These are phyloP conservation scores for Andrena flavipes DNA, from an alignment of 2,888 invertebrate species.

Conservation along the genomic window DNA sequence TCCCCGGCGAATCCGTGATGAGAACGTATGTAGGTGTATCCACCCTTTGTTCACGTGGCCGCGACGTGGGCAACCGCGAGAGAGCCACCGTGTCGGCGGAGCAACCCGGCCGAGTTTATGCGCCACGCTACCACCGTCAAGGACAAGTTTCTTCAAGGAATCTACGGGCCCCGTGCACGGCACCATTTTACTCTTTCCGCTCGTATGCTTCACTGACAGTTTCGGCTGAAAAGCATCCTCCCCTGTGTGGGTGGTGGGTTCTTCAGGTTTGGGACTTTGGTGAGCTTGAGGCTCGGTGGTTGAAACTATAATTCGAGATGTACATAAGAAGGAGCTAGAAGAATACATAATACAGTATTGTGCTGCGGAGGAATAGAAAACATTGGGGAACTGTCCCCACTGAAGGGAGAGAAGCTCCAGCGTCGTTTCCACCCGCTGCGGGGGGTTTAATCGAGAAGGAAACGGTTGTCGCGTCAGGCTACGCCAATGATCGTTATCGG, in stretches of 20 bases:
- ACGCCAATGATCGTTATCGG: conserved; percentile 62
- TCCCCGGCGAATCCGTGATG: conserved; percentile 61
- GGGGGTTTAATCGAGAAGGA: conserved; percentile 1
- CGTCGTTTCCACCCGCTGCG: not conserved
- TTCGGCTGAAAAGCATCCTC: not conserved
- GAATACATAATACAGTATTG: no score
- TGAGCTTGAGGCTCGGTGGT: not conserved
- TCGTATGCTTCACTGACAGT: not conserved
- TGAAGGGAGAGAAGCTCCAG: no score
- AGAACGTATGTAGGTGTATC: conserved; percentile 65
- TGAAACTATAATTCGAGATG: no score
- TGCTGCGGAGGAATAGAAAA: no score
- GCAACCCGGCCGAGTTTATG: conserved; percentile 50
- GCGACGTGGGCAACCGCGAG: conserved; percentile 60
- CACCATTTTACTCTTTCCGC: conserved; percentile 33
- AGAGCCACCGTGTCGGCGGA: conserved; percentile 56
- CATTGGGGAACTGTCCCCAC: no score
- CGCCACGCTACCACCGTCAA: conserved; percentile 48
- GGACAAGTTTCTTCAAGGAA: conserved; percentile 46
- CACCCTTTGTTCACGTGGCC: conserved; percentile 65
- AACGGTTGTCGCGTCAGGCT: conserved; percentile 12
- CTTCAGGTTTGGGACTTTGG: not conserved
- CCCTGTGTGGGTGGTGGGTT: not conserved
- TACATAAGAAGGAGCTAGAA: no score
- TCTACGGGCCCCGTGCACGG: conserved; percentile 50